Evolutionary conservation across 2,888 invertebrate species (phyloP).

Genomic region (Didymodactylos carnosus): DNA sequence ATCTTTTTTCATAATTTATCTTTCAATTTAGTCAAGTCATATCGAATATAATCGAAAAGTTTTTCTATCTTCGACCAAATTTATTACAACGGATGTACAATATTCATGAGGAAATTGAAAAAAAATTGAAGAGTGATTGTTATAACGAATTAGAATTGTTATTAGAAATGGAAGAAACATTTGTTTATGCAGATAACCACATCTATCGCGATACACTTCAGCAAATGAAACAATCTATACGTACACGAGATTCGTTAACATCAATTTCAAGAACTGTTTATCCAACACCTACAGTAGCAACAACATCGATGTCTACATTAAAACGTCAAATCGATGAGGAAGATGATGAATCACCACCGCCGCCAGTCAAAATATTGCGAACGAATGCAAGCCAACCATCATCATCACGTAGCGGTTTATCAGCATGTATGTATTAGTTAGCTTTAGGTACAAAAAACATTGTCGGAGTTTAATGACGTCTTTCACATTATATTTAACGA

Average conservation of each 20-base stretch:
- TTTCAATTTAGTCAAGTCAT: no score
- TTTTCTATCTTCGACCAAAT: background rate
- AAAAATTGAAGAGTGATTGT: background rate
- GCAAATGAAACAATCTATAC: background rate
- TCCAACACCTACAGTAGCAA: background rate
- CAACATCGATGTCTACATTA: background rate
- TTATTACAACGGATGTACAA: background rate
- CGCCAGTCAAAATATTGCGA: background rate
- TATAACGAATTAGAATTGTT: background rate
- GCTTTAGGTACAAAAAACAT: no score
- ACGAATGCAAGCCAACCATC: no score
- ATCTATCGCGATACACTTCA: background rate
- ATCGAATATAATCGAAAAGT: background rate
- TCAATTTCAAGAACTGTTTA: background rate
- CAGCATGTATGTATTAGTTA: background rate
- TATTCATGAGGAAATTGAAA: background rate
- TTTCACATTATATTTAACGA: no score
- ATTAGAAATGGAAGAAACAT: background rate
- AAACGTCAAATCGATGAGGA: conserved; percentile 1
- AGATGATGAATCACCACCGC: background rate
- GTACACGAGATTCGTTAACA: background rate
- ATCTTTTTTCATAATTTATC: no score
- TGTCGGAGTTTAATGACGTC: no score
- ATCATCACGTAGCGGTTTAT: background rate
- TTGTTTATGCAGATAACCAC: background rate